Conservation (phyloP, 2,113 vertebrate genomes). For the Dicerorhinus sumatrensis region DNA sequence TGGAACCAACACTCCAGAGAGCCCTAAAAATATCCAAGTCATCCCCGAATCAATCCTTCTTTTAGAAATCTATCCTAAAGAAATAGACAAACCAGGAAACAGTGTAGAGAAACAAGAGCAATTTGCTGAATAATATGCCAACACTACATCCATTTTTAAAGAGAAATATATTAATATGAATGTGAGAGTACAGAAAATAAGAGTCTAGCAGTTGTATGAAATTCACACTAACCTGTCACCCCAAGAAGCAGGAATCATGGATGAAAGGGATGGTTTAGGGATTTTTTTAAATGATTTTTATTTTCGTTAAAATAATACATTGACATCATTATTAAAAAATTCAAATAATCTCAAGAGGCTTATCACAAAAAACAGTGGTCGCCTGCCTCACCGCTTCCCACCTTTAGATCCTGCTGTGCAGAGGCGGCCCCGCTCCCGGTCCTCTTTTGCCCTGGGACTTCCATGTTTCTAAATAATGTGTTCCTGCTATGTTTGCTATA, state of each 20-base stretch:
- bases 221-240: not conserved
- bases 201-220: not conserved
- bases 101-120: not conserved
- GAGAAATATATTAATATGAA: not conserved
- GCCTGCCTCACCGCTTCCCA: not conserved
- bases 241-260: not conserved
- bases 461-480: not conserved
- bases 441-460: not conserved
- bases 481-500: not conserved
- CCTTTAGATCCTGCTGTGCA: not conserved
- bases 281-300: not conserved
- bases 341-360: not conserved
- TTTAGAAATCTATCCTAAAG: not conserved
- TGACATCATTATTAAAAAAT: not conserved
- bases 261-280: not conserved
- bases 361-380: not conserved
- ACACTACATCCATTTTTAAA: not conserved
- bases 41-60: not conserved
- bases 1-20: not conserved
- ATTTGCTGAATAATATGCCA: not conserved
- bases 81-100: not conserved
- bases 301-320: not conserved
- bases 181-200: not conserved
- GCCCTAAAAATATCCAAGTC: not conserved
- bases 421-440: not conserved